These are phyloP conservation scores for Nomada fabriciana DNA, from an alignment of 2,888 invertebrate genomes.

Conservation along the genomic window DNA sequence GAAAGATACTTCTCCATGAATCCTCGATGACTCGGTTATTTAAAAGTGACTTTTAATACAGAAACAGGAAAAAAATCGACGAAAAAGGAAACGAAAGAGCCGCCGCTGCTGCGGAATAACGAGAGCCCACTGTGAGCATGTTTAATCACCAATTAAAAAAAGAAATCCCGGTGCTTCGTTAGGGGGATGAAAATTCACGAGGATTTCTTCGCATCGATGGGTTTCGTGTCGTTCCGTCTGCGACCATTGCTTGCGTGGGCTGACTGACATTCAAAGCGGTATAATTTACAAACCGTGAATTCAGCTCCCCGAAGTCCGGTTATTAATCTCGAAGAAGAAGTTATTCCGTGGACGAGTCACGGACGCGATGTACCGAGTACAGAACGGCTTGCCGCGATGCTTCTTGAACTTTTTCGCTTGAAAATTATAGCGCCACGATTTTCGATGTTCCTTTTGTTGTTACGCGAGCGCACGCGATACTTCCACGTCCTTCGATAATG, in stretches of 20 bases:
- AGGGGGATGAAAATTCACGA: constrained; percentile 27
- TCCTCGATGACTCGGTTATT: constrained; percentile 11
- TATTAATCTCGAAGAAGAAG: constrained; percentile 58
- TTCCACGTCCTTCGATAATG: not conserved
- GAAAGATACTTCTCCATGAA: not conserved
- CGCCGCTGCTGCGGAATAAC: constrained; percentile 35
- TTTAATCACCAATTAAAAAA: constrained; percentile 62
- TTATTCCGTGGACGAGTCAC: constrained; percentile 34
- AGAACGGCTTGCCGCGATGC: not conserved
- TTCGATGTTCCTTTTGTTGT: not conserved
- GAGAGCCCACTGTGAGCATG: constrained; percentile 21
- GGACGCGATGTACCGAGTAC: constrained; percentile 25
- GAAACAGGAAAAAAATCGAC: not conserved
- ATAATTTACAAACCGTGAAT: constrained; percentile 50
- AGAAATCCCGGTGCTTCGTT: constrained; percentile 25
- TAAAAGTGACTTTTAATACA: constrained; percentile 18
- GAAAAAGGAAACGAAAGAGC: not conserved
- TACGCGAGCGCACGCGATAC: not conserved
- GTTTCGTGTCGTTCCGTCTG: constrained; percentile 9
- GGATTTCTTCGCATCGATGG: constrained; percentile 22
- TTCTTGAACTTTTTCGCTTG: constrained; percentile 6
- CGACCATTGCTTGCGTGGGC: constrained; percentile 13
- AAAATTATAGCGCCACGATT: not conserved
- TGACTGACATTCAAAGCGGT: constrained; percentile 29
- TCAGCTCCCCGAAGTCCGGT: constrained; percentile 37